These are phyloP conservation scores for Oreochromis spilurus DNA, from an alignment of 2,113 vertebrate species.

Conservation along the genomic window DNA sequence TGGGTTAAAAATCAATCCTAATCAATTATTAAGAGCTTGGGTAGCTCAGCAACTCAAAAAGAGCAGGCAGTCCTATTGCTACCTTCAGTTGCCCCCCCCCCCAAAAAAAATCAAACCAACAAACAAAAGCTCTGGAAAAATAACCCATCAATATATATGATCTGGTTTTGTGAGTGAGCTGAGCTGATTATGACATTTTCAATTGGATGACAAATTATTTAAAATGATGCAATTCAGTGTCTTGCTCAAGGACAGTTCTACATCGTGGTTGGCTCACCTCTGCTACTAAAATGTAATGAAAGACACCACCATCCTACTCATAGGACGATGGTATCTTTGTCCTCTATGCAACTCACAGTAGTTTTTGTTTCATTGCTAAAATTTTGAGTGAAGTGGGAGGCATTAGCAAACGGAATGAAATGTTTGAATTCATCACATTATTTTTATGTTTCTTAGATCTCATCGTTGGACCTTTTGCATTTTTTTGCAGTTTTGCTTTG, in stretches of 20 bases:
- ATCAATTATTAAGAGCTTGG: constrained; percentile 92
- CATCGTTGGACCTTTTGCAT: not conserved
- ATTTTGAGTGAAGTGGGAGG: not conserved
- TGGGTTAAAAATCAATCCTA: constrained; percentile 89
- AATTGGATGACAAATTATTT: not conserved
- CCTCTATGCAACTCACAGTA: not conserved
- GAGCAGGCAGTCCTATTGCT: constrained; percentile 26
- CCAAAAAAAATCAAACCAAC: not conserved
- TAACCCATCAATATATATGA: not conserved
- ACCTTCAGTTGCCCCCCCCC: not conserved
- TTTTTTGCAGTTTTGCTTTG: not conserved
- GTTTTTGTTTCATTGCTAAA: not conserved
- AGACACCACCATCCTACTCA: not conserved
- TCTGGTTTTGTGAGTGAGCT: not conserved
- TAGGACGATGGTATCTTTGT: not conserved
- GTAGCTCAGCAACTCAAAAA: constrained; percentile 69
- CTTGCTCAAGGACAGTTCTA: not conserved
- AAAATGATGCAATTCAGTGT: not conserved
- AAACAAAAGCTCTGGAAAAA: not conserved
- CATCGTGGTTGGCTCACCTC: not conserved
- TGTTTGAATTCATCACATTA: not conserved
- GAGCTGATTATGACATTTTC: not conserved
- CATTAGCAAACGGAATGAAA: not conserved
- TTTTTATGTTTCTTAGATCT: not conserved
- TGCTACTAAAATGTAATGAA: not conserved